phyloP scores from a whole-genome alignment of 2,888 invertebrate species.

The Stomorhina lunata region DNA sequence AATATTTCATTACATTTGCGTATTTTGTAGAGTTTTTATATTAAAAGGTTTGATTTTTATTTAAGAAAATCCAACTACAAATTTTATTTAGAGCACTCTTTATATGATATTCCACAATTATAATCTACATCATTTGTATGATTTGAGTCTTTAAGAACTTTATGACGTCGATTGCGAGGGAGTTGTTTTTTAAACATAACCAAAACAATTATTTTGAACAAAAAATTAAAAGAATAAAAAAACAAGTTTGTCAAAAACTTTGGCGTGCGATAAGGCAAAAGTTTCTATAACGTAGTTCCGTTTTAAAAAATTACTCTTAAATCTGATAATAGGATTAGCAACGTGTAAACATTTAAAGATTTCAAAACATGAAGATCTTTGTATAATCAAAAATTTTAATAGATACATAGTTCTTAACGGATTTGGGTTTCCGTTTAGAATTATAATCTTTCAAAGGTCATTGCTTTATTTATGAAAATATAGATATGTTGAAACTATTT shows the following conservation, averaged over 20 bases:
- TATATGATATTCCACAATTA: no score
- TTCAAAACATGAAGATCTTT: not conserved
- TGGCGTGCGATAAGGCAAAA: not conserved
- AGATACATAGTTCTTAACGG: no score
- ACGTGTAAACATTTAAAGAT: constrained; percentile 17
- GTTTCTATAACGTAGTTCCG: constrained; percentile 39
- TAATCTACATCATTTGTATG: no score
- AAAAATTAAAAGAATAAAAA: not conserved
- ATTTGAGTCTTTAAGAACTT: not conserved
- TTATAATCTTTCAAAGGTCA: not conserved
- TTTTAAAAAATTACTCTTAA: constrained; percentile 5
- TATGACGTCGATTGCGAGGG: constrained; percentile 3
- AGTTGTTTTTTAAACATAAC: not conserved
- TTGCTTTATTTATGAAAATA: not conserved
- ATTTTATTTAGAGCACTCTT: no score
- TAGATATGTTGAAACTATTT: no score
- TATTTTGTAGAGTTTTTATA: no score
- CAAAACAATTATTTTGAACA: not conserved
- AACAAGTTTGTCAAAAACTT: not conserved
- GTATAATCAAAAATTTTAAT: not conserved
- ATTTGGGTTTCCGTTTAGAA: not conserved
- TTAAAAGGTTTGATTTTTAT: no score
- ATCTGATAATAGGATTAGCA: constrained; percentile 44
- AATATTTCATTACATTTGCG: no score
- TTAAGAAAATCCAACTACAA: no score